A percentile compares a stretch with the other conserved stretches of the same genome.
These are phyloP conservation scores for Neodiprion pinetum DNA, from an alignment of 1,140 invertebrate species.

Conservation along the genomic window DNA sequence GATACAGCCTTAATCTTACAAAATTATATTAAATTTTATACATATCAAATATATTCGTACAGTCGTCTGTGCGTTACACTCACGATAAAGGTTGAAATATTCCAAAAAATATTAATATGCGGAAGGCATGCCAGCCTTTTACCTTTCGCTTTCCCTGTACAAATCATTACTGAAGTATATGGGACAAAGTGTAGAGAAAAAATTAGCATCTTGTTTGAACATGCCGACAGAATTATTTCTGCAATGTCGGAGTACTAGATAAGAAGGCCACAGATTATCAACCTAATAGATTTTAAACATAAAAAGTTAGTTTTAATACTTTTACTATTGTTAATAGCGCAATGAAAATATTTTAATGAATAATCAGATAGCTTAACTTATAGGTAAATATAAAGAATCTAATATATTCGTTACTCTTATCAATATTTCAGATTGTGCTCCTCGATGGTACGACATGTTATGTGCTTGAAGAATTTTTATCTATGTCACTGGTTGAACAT, in stretches of 20 bases:
- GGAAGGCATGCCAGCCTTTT: too few species aligned
- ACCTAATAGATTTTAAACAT: not conserved
- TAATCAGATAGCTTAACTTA: not conserved
- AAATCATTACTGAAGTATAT: too few species aligned
- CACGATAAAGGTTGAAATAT: not conserved
- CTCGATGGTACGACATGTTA: not conserved
- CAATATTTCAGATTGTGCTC: conserved; percentile 3
- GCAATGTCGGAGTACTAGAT: not conserved
- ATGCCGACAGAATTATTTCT: not conserved
- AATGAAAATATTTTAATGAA: not conserved
- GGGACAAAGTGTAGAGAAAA: not conserved
- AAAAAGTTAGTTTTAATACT: not conserved
- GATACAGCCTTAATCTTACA: not conserved
- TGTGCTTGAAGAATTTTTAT: not conserved
- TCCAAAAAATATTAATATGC: not conserved
- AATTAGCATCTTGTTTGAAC: not conserved
- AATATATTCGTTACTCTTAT: conserved; percentile 15
- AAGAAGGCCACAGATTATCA: not conserved
- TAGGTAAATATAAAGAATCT: not conserved
- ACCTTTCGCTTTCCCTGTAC: too few species aligned
- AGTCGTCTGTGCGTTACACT: not conserved
- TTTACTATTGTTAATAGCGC: not conserved
- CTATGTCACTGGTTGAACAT: not conserved
- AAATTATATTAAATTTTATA: not conserved
- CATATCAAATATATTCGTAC: not conserved